Conservation (phyloP, 2,113 vertebrate species). For the Rafetus swinhoei region DNA sequence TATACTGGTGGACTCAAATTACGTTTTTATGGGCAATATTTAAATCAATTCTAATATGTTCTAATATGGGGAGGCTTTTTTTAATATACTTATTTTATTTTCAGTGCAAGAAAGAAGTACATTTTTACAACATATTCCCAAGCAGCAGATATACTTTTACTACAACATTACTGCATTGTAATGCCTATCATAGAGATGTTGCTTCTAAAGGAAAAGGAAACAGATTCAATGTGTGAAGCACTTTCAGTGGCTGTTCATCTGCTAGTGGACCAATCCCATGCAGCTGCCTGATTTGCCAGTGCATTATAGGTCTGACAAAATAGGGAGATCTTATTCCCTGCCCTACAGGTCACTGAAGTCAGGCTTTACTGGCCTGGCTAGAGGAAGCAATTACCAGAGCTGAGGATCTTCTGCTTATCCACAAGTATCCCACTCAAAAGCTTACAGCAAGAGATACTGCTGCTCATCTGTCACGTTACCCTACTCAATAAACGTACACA, state of each 20-base stretch:
- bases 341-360: not conserved
- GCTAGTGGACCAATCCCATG: not conserved
- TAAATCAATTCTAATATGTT: not conserved
- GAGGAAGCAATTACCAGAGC: slow-evolving; percentile 18
- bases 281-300: not conserved
- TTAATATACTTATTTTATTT: not conserved
- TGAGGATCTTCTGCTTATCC: not conserved
- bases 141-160: not conserved
- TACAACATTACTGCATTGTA: not conserved
- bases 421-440: not conserved
- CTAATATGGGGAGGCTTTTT: not conserved
- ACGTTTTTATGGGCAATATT: not conserved
- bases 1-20: not conserved
- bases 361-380: not conserved
- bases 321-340: not conserved
- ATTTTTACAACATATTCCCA: not conserved
- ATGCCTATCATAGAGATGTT: not conserved
- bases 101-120: rapidly evolving
- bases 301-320: not conserved
- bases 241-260: not conserved
- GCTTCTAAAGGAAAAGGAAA: not conserved
- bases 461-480: rapidly evolving
- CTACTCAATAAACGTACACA: not conserved
- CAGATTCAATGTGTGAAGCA: not conserved
- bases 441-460: not conserved